Evolutionary conservation across 2,113 vertebrate genomes (phyloP).

Genomic region (Platycercus adscitus): DNA sequence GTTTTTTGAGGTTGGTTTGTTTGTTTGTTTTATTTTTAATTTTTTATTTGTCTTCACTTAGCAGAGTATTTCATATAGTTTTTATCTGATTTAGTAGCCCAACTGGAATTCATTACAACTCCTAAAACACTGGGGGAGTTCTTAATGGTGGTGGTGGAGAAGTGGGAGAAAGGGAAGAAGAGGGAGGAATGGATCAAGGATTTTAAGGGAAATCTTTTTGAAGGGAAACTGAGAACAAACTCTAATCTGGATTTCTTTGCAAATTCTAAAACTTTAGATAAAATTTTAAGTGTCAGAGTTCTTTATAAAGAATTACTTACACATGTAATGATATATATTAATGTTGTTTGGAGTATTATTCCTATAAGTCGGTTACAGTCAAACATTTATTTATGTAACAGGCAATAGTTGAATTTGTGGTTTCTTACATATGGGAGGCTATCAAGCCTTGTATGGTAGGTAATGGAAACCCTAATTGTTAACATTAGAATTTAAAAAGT

Average conservation of each 20-base stretch:
- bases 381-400: neutral
- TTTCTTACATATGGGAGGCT: neutral
- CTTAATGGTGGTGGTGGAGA: neutral
- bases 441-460: neutral
- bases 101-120: neutral
- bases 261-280: neutral
- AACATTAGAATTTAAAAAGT: neutral
- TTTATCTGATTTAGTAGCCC: neutral
- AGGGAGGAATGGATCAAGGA: neutral
- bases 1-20: neutral
- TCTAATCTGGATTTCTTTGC: neutral
- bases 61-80: neutral
- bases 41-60: neutral
- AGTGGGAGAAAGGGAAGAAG: neutral
- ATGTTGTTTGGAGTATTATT: neutral
- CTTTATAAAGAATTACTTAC: neutral
- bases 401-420: neutral
- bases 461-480: neutral
- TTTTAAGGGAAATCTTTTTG: neutral
- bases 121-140: neutral
- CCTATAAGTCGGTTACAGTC: neutral
- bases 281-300: neutral
- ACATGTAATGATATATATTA: neutral
- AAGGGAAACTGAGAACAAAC: neutral
- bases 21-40: neutral